Percentiles rank a stretch among this genome's conserved stretches.
Evolutionary conservation across 2,888 invertebrate species (phyloP).

Genomic region (Strigamia crassipes): DNA sequence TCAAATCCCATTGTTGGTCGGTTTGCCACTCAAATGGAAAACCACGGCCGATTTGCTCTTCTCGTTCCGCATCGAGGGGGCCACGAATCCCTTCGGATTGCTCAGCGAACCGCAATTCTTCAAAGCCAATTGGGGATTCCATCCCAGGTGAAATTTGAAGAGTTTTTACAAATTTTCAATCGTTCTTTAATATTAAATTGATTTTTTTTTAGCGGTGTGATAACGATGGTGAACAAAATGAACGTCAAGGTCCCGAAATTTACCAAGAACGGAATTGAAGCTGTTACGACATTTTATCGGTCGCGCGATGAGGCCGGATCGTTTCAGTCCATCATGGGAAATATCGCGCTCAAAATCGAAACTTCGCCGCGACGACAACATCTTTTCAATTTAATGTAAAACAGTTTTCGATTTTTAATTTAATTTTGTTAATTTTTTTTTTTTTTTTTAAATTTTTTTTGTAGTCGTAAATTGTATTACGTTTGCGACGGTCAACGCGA

Average conservation of each 20-base stretch:
- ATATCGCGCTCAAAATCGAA: background rate
- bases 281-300: background rate
- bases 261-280: constrained; percentile 38
- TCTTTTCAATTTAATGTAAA: background rate
- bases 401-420: background rate
- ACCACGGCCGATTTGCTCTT: background rate
- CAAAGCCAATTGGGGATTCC: background rate
- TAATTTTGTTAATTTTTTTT: background rate
- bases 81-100: background rate
- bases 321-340: background rate
- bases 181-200: background rate
- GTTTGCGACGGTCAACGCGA: constrained; percentile 10
- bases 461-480: background rate
- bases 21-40: constrained; percentile 24
- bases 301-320: background rate
- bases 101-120: background rate
- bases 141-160: constrained; percentile 32
- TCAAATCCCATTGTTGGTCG: constrained; percentile 14
- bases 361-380: background rate
- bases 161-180: background rate
- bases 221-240: background rate
- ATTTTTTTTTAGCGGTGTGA: background rate
- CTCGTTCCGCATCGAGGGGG: constrained; percentile 43
- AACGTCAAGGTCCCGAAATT: constrained; percentile 14
- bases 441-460: background rate